Evolutionary conservation across 2,113 vertebrate species (phyloP).

Genomic region (Acrocephalus kingi): DNA sequence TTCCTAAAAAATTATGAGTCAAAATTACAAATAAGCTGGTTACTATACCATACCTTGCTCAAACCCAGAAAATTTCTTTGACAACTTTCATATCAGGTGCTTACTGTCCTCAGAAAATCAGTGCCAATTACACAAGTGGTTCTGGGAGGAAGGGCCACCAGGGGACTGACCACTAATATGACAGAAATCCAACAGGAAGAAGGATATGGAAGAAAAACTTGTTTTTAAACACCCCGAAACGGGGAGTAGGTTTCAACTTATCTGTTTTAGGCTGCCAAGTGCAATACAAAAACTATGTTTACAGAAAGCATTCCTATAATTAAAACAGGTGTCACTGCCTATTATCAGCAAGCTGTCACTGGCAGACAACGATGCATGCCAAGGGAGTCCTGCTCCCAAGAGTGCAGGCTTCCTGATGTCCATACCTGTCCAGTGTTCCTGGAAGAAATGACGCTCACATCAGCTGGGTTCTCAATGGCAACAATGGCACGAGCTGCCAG

Average conservation of each 20-base stretch:
- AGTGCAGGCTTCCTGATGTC: not conserved
- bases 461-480: constrained; percentile 97
- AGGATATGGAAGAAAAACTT: not conserved
- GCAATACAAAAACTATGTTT: accelerated
- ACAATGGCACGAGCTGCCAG: constrained; percentile 96
- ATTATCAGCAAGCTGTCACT: not conserved
- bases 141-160: not conserved
- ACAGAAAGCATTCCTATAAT: not conserved
- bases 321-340: accelerated
- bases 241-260: not conserved
- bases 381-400: not conserved
- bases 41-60: not conserved
- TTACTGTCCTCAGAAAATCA: not conserved
- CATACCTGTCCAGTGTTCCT: constrained; percentile 96
- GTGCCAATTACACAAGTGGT: not conserved
- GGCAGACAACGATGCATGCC: not conserved
- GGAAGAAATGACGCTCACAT: constrained; percentile 98
- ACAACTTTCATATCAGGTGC: accelerated
- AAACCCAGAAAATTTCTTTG: not conserved
- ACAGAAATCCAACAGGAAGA: not conserved
- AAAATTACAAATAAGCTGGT: not conserved
- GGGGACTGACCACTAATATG: not conserved
- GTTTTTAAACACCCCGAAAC: accelerated
- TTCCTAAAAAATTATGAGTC: not conserved
- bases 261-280: not conserved